These are phyloP conservation scores for Rotaria magnacalcarata DNA, from an alignment of 2,888 invertebrate species.

Conservation along the genomic window DNA sequence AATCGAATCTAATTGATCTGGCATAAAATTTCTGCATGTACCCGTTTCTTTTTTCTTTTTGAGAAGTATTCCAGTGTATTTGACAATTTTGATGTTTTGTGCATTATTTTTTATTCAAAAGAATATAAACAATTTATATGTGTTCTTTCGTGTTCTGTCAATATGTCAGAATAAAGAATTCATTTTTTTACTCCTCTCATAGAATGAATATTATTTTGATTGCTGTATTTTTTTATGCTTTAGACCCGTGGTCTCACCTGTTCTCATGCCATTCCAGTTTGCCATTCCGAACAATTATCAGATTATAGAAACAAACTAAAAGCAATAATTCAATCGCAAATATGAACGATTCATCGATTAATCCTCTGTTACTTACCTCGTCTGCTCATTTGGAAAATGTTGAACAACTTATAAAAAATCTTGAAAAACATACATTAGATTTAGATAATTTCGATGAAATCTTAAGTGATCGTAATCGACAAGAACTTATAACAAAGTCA, in stretches of 20 bases:
- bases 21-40: not conserved
- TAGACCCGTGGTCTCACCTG: not conserved
- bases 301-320: not conserved
- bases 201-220: not conserved
- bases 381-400: conserved; percentile 33
- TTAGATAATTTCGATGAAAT: conserved; percentile 15
- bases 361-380: not conserved
- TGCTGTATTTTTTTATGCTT: not conserved
- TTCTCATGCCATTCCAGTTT: conserved; percentile 21
- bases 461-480: not conserved
- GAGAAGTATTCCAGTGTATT: not conserved
- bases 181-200: not conserved
- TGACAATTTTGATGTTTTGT: not conserved
- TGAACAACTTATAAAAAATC: conserved; percentile 27
- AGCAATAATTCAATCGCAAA: not conserved
- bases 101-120: not conserved
- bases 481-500: not conserved
- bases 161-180: not conserved
- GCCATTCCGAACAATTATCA: not conserved
- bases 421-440: conserved; percentile 14
- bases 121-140: not conserved
- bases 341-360: conserved; percentile 23
- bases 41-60: not conserved
- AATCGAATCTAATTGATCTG: not conserved
- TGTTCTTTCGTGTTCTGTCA: not conserved